phyloP scores from a whole-genome alignment of 2,113 vertebrate species.

The Bostrychus sinensis region DNA sequence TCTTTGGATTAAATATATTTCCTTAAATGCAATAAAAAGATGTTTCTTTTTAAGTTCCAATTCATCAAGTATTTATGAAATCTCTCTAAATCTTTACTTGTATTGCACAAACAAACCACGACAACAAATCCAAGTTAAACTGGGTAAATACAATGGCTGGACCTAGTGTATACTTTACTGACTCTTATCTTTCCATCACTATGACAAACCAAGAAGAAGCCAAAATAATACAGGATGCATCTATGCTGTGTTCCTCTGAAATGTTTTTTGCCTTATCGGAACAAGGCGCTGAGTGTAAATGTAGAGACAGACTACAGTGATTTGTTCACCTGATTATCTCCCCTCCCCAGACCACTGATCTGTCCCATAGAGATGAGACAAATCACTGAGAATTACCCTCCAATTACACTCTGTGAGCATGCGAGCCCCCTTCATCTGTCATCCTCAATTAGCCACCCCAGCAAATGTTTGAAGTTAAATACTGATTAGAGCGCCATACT shows the following conservation, averaged over 20 bases:
- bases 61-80: constrained; percentile 12
- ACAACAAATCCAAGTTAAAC: not conserved
- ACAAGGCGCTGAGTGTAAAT: constrained; percentile 46
- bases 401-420: constrained; percentile 60
- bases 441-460: constrained; percentile 63
- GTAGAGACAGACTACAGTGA: constrained; percentile 53
- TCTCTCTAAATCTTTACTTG: constrained; percentile 12
- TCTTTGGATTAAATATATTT: no score
- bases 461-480: constrained; percentile 69
- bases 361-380: constrained; percentile 64
- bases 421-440: constrained; percentile 59
- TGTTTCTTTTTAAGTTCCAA: no score
- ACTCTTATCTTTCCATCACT: constrained; percentile 15
- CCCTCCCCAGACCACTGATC: constrained; percentile 59
- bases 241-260: constrained; percentile 36
- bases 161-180: constrained; percentile 8
- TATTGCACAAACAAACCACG: constrained; percentile 27
- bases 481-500: constrained; percentile 62
- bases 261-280: constrained; percentile 46
- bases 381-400: constrained; percentile 71
- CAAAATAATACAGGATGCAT: constrained; percentile 10
- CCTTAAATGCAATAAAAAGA: no score
- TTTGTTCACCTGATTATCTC: constrained; percentile 73
- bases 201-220: constrained; percentile 22
- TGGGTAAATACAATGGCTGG: not conserved